Evolutionary conservation across 2,797 vertebrate genomes (phyloP).

Genomic region (Neostethus bicornis): DNA sequence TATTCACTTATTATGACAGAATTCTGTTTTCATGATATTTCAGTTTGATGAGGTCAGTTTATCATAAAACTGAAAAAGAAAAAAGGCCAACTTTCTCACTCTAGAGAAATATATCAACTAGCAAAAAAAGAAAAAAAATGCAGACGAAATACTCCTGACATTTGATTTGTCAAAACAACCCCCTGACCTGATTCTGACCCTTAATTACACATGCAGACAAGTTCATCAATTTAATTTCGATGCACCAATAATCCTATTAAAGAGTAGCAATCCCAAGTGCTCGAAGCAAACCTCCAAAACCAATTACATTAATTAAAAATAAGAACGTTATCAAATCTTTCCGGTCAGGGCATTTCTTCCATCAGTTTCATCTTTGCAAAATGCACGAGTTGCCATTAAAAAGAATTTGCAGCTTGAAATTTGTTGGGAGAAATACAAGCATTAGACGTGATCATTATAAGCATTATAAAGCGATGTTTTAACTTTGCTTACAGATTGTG

Average conservation of each 20-base stretch:
- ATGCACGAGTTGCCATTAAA: neutral
- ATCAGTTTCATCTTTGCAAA: constrained; percentile 2
- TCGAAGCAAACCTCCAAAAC: constrained; percentile 17
- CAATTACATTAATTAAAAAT: constrained; percentile 30
- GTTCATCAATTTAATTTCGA: constrained; percentile 21
- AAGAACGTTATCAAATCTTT: constrained; percentile 2
- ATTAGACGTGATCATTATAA: neutral
- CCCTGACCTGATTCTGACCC: constrained; percentile 18
- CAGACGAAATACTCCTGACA: neutral
- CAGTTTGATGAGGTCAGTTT: constrained; percentile 32
- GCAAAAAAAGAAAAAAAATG: neutral
- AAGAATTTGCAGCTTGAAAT: neutral
- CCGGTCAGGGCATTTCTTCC: neutral
- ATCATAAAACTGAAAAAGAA: constrained; percentile 43
- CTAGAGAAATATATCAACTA: neutral
- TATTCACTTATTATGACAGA: constrained; percentile 54
- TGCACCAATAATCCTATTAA: constrained; percentile 27
- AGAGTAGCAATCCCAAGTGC: constrained; percentile 8
- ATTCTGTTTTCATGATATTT: constrained; percentile 46
- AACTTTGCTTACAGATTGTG: constrained; percentile 8
- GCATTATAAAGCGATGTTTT: neutral
- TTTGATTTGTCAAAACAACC: constrained; percentile 4
- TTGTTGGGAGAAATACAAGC: neutral
- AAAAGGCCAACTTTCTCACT: neutral
- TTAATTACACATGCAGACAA: constrained; percentile 18